phyloP scores from a whole-genome alignment of 2,888 invertebrate species.

The Agriopis marginaria region DNA sequence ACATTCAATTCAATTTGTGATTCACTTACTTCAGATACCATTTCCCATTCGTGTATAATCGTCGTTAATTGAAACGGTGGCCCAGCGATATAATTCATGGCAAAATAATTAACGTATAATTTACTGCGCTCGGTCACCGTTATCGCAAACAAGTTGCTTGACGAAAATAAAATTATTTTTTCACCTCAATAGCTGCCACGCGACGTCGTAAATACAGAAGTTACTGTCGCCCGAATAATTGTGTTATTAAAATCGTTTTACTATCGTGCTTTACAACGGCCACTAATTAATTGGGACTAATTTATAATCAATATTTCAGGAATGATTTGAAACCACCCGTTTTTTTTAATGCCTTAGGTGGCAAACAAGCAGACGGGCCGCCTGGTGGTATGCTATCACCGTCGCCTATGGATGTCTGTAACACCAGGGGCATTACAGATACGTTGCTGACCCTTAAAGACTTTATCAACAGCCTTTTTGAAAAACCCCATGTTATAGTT shows the following conservation, averaged over 20 bases:
- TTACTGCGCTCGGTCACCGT: constrained; percentile 61
- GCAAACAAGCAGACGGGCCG: too few relatives aligned
- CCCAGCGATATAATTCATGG: constrained; percentile 71
- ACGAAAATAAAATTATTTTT: constrained; percentile 71
- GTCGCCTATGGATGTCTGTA: too few relatives aligned
- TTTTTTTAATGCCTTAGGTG: too few relatives aligned
- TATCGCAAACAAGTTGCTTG: constrained; percentile 79
- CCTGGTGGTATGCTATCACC: too few relatives aligned
- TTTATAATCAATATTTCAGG: constrained; percentile 24
- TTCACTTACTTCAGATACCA: constrained; percentile 4
- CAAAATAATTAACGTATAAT: constrained; percentile 78
- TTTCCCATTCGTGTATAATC: constrained; percentile 52
- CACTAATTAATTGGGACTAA: constrained; percentile 36
- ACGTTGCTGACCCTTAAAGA: too few relatives aligned
- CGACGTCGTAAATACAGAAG: constrained; percentile 72
- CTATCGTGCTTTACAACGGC: constrained; percentile 51
- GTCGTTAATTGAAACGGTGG: constrained; percentile 69
- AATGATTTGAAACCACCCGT: neutral
- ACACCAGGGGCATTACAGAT: too few relatives aligned
- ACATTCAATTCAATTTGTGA: constrained; percentile 51
- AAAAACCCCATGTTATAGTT: too few relatives aligned
- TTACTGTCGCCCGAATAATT: constrained; percentile 63
- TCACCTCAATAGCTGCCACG: constrained; percentile 69
- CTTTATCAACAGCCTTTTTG: too few relatives aligned
- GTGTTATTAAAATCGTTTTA: constrained; percentile 59